These are phyloP conservation scores for Varanus salvator DNA, from an alignment of 2,113 vertebrate species.

Conservation along the genomic window DNA sequence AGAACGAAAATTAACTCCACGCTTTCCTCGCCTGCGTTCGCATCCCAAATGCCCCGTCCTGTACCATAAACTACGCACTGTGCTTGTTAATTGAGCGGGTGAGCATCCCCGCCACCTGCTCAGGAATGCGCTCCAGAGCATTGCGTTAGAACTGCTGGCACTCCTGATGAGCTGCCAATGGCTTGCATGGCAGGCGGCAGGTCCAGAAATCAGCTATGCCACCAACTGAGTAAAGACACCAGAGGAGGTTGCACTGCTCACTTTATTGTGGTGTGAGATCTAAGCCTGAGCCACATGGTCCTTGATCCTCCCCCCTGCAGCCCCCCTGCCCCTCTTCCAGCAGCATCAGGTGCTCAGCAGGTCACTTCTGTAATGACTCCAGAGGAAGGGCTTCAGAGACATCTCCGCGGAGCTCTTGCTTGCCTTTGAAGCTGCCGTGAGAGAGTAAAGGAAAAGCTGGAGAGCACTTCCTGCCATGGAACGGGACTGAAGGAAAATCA, in stretches of 20 bases:
- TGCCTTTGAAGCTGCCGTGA: not conserved
- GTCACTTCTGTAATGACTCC: slow-evolving; percentile 16
- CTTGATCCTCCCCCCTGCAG: not conserved
- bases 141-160: not conserved
- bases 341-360: not conserved
- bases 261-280: not conserved
- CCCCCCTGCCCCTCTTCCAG: not conserved
- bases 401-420: not conserved
- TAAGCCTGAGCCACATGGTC: not conserved
- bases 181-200: not conserved
- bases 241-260: not conserved
- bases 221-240: slow-evolving; percentile 8
- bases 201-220: not conserved
- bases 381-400: slow-evolving; percentile 5
- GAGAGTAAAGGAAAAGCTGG: not conserved
- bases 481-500: not conserved
- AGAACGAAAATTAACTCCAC: no score
- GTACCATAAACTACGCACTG: no score
- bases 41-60: not conserved
- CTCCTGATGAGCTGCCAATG: not conserved
- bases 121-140: not conserved
- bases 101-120: not conserved
- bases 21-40: not conserved
- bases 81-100: not conserved
- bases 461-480: not conserved